Conservation (phyloP, 1,140 invertebrate genomes). For the Drosophila melanica region DNA sequence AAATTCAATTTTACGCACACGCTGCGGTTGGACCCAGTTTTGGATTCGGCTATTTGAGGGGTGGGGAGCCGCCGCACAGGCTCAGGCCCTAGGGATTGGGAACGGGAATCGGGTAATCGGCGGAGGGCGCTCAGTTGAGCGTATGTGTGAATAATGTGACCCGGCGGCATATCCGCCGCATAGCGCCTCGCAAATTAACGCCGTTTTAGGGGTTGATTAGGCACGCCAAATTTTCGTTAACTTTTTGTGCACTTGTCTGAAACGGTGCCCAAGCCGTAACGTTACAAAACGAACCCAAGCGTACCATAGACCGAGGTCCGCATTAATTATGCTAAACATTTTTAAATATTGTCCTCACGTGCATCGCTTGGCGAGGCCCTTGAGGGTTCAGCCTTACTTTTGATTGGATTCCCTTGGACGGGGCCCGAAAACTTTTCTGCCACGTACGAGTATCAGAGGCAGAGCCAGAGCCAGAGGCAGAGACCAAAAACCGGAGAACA, state of each 20-base stretch:
- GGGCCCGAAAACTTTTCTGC: conserved; percentile 39
- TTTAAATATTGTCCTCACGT: conserved; percentile 84
- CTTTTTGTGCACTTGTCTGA: conserved; percentile 64
- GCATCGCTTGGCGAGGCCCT: conserved; percentile 57
- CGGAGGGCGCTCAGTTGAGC: conserved; percentile 58
- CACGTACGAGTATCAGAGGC: conserved; percentile 4
- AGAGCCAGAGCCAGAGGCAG: background rate
- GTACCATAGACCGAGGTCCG: conserved; percentile 31
- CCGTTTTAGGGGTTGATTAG: conserved; percentile 83
- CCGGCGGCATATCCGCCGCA: conserved; percentile 56
- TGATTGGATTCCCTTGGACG: conserved; percentile 66
- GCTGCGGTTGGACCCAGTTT: conserved; percentile 43
- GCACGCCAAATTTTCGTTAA: conserved; percentile 70
- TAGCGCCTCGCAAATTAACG: conserved; percentile 71
- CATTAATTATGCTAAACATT: conserved; percentile 84
- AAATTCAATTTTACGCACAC: conserved; percentile 80
- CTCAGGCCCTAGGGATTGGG: conserved; percentile 2
- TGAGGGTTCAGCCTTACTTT: conserved; percentile 62
- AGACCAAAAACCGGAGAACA: too few species aligned
- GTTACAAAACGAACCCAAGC: conserved; percentile 5
- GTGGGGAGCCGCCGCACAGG: background rate
- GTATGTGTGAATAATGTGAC: conserved; percentile 80
- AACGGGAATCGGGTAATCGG: background rate
- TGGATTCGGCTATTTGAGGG: background rate
- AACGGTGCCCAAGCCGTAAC: conserved; percentile 18